These are phyloP conservation scores for Mesocricetus auratus DNA, from an alignment of 2,113 vertebrate species.

Conservation along the genomic window DNA sequence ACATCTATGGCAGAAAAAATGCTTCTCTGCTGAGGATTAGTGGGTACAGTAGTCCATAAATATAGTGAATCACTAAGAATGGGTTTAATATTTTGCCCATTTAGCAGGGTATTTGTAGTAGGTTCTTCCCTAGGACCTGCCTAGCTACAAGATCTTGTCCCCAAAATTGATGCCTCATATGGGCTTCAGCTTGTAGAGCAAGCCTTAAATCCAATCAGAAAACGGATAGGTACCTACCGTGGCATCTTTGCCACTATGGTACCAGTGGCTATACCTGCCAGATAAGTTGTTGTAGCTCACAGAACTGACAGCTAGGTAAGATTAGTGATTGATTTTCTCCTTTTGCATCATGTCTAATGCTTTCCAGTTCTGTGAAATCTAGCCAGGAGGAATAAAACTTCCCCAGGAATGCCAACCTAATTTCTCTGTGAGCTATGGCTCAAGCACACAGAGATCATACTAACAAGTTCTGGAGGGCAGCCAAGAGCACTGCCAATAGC, in stretches of 20 bases:
- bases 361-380: background rate
- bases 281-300: background rate
- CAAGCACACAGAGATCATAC: background rate
- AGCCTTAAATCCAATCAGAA: background rate
- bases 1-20: background rate
- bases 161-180: background rate
- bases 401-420: no score
- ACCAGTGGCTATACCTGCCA: background rate
- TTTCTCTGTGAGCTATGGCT: background rate
- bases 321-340: no score
- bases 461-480: background rate
- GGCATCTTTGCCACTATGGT: background rate
- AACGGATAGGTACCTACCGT: background rate
- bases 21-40: background rate
- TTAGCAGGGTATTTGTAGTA: background rate
- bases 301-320: background rate
- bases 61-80: background rate
- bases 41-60: background rate
- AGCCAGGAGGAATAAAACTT: background rate
- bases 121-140: background rate
- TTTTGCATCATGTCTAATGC: background rate
- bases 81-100: background rate
- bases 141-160: background rate
- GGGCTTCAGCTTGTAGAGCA: background rate
- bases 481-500: background rate